A percentile compares a stretch with the other conserved stretches of the same genome.
phyloP scores from a whole-genome alignment of 2,797 vertebrate species.

The Sus cebifrons region DNA sequence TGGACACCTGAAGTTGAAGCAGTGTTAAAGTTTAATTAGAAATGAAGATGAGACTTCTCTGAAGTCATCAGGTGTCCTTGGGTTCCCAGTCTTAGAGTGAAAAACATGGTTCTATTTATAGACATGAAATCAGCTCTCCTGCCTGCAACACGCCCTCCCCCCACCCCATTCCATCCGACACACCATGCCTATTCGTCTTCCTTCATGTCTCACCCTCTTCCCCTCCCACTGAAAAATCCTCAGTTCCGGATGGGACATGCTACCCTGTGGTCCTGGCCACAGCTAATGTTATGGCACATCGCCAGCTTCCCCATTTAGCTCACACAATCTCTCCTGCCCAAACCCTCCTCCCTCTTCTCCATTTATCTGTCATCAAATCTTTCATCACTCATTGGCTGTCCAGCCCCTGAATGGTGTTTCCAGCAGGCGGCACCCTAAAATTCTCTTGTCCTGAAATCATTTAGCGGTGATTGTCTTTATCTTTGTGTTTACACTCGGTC shows the following conservation, averaged over 20 bases:
- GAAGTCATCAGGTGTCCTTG: conserved; percentile 15
- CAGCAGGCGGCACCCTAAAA: background rate
- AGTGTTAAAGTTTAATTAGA: conserved; percentile 58
- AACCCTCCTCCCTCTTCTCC: background rate
- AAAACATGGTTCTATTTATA: conserved; percentile 70
- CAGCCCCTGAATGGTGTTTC: background rate
- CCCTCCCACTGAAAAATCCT: background rate
- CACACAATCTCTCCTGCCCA: background rate
- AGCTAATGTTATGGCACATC: background rate
- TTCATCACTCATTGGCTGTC: background rate
- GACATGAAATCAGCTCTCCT: conserved; percentile 50
- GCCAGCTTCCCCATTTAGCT: conserved; percentile 22
- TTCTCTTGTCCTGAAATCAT: background rate
- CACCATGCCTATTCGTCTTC: background rate
- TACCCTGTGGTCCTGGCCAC: background rate
- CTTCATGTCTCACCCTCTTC: background rate
- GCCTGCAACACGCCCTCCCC: background rate
- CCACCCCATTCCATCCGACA: background rate
- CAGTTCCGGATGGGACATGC: background rate
- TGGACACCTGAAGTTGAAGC: background rate
- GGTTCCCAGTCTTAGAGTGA: conserved; percentile 21
- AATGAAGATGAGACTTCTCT: conserved; percentile 21
- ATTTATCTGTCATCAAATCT: background rate
- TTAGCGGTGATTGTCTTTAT: background rate
- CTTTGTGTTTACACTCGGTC: background rate